phyloP scores from a whole-genome alignment of 2,113 vertebrate genomes.

The Seriola quinqueradiata region DNA sequence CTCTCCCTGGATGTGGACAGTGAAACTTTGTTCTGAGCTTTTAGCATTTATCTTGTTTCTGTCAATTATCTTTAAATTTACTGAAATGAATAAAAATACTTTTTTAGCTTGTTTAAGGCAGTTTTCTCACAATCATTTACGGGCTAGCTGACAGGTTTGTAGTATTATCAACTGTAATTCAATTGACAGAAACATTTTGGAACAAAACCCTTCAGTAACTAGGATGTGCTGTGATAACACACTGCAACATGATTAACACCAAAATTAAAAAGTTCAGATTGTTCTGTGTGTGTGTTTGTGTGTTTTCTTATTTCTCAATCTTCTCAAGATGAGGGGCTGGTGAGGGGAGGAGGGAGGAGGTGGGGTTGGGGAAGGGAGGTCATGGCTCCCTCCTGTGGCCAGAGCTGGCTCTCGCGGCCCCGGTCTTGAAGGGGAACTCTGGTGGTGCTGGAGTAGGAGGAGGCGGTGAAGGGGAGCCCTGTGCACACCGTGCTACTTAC shows the following conservation, averaged over 20 bases:
- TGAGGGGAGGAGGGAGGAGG: constrained; percentile 19
- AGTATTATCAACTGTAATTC: background rate
- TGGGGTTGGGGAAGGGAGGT: constrained; percentile 12
- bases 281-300: constrained; percentile 15
- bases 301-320: constrained; percentile 52
- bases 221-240: constrained; percentile 12
- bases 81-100: background rate
- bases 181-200: constrained; percentile 36
- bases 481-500: constrained; percentile 85
- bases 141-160: constrained; percentile 16
- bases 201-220: constrained; percentile 30
- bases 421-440: constrained; percentile 53
- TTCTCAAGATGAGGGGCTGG: constrained; percentile 51
- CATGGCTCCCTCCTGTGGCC: constrained; percentile 64
- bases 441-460: constrained; percentile 65
- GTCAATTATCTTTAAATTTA: constrained; percentile 13
- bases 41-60: constrained; percentile 3
- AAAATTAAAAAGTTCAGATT: constrained; percentile 57
- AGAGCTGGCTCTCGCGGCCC: constrained; percentile 63
- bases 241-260: constrained; percentile 28
- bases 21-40: constrained; percentile 36
- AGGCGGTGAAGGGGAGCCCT: constrained; percentile 67
- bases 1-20: constrained; percentile 14
- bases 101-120: constrained; percentile 23
- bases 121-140: constrained; percentile 27